Evolutionary conservation across 1,140 invertebrate species (phyloP).

Genomic region (Homarus americanus): DNA sequence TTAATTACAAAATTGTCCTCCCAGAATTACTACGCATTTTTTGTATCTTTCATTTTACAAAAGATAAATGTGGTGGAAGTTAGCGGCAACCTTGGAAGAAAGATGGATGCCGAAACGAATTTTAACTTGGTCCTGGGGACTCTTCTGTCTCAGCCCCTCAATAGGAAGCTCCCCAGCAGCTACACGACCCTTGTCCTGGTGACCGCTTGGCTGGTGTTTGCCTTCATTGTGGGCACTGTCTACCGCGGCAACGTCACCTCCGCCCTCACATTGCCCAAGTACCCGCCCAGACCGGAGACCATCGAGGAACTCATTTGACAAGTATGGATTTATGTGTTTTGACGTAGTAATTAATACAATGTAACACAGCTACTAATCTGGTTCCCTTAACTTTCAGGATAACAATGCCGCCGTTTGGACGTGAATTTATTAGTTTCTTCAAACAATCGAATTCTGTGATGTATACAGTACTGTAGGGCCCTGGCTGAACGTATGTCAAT

Average conservation of each 20-base stretch:
- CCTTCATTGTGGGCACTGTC: background rate
- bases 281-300: background rate
- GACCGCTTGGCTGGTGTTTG: background rate
- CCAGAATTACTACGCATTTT: no score
- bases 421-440: slow-evolving; percentile 53
- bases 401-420: slow-evolving; percentile 51
- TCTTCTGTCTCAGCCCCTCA: slow-evolving; percentile 13
- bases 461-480: slow-evolving; percentile 34
- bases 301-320: background rate
- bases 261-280: background rate
- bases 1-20: no score
- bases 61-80: background rate
- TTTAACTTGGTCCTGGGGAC: background rate
- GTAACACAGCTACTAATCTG: background rate
- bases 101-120: no score
- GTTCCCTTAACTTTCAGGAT: slow-evolving; percentile 19
- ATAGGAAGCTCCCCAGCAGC: background rate
- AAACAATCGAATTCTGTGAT: slow-evolving; percentile 41
- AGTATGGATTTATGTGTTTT: background rate
- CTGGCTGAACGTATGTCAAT: slow-evolving; percentile 39
- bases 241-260: background rate
- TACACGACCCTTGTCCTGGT: background rate
- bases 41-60: background rate
- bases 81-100: background rate
- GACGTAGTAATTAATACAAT: background rate